phyloP scores from a whole-genome alignment of 2,113 vertebrate genomes.

The Vireo altiloquus region DNA sequence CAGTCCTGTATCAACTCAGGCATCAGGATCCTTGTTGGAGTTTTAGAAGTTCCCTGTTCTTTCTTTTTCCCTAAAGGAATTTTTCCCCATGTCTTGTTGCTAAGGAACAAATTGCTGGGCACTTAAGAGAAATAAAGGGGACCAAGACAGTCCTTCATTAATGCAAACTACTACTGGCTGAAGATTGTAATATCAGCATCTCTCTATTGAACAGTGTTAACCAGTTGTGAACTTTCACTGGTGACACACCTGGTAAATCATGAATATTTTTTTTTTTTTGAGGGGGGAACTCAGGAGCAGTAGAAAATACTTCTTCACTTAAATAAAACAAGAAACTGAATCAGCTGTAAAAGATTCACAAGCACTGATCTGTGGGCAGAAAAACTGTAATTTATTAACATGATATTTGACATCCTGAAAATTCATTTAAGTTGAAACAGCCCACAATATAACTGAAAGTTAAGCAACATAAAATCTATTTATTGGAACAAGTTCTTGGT shows the following conservation, averaged over 20 bases:
- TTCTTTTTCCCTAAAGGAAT: too few relatives aligned
- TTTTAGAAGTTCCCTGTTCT: too few relatives aligned
- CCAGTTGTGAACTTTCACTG: neutral
- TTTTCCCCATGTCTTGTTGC: too few relatives aligned
- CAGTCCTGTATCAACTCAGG: neutral
- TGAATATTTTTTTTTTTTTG: neutral
- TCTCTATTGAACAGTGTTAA: neutral
- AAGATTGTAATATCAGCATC: neutral
- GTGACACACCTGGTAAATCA: neutral
- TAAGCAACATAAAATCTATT: neutral
- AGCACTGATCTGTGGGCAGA: neutral
- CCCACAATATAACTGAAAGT: neutral
- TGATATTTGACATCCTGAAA: neutral
- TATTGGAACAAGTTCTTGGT: neutral
- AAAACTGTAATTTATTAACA: conserved; percentile 9
- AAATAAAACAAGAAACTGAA: neutral
- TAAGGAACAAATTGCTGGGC: too few relatives aligned
- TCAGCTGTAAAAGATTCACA: neutral
- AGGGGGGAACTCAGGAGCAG: neutral
- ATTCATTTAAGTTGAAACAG: neutral
- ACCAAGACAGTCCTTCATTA: neutral
- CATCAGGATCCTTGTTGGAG: too few relatives aligned
- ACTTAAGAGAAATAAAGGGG: too few relatives aligned
- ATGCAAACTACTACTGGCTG: neutral
- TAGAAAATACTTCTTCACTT: neutral